Base-by-base conservation (phyloP, 2,797 vertebrate genomes). In the Mormyrus hasselquistii region DNA sequence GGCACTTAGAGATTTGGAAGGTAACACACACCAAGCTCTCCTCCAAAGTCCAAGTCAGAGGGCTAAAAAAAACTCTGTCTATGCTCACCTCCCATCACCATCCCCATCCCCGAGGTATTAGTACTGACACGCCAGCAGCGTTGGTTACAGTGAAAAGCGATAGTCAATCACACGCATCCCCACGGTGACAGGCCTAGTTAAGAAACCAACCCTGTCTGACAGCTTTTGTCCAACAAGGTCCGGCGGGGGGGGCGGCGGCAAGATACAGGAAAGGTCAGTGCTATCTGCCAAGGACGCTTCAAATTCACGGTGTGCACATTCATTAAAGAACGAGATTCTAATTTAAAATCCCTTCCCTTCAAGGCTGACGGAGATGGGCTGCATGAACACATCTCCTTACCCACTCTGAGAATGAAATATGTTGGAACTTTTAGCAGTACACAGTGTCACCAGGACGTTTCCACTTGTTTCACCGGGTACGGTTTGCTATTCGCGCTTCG, bases 161-260 rank as follows among this genome's bases (percentile, higher is more conserved):
- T 94, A 92, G 94, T 96, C 96, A 95, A 94, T 96, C 95, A 95
- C 92, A 94, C 91, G 89, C 94, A 95, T 95, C 93, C 94, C 95
- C 93, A 93, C 89, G 91, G 95, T 96, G 96, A 96, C 96, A 96
- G 96, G 95, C 95, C 96, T 94, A 95, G 93, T 95, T 96, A 94
- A 94, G 93, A 94, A 96, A 95, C 94, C 92, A 92, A 94, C 92
- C 88, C 93, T 94, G 93, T 95, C 93, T 97, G 95, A 97, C 96
- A 97, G 95, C 3, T 69, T 65, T 69, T 69, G 25, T 69, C 25
- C 25, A 29, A 34, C 92, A 92, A 94, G 95, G 95, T 92, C 92
- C 90, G 82, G 55, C 5, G 19, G 73, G 89, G 88, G 90, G 89
- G 91, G 91, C 25, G 91, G 91, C 25, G 25, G 91, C 88, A 87